phyloP scores from a whole-genome alignment of 2,797 vertebrate genomes.

The Trematocara caparti region DNA sequence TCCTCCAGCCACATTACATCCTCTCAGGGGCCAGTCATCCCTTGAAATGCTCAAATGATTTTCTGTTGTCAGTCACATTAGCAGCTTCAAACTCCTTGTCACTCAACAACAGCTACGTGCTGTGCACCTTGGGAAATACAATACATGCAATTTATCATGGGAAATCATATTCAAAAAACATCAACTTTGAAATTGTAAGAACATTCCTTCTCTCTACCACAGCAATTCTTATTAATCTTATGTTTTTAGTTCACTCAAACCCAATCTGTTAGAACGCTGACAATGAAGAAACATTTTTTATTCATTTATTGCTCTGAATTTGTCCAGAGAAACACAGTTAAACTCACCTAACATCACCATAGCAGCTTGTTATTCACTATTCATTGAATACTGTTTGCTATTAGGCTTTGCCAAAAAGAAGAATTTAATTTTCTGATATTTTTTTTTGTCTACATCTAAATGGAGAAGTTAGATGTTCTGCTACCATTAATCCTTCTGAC shows the following conservation, averaged over 20 bases:
- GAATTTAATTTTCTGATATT: background rate
- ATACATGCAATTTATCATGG: conserved; percentile 35
- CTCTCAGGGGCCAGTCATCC: conserved; percentile 27
- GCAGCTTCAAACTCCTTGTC: conserved; percentile 49
- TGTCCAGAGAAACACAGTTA: background rate
- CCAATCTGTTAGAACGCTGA: conserved; percentile 18
- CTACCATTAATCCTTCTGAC: background rate
- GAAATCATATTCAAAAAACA: conserved; percentile 55
- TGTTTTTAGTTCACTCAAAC: conserved; percentile 8
- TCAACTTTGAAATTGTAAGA: conserved; percentile 20
- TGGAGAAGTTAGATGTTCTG: background rate
- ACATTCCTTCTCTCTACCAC: conserved; percentile 4
- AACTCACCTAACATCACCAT: background rate
- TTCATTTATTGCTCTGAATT: conserved; percentile 17
- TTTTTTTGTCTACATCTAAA: background rate
- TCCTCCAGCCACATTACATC: conserved; percentile 24
- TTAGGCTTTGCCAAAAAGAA: background rate
- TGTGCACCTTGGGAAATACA: conserved; percentile 63
- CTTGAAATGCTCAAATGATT: conserved; percentile 33
- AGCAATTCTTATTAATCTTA: conserved; percentile 10
- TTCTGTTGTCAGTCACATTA: conserved; percentile 40
- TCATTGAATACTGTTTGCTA: background rate
- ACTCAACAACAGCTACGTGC: conserved; percentile 47
- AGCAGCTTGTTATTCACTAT: background rate
- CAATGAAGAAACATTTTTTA: conserved; percentile 1